Base-by-base conservation (phyloP, 2,797 vertebrate species). In the Ciconia nigra region DNA sequence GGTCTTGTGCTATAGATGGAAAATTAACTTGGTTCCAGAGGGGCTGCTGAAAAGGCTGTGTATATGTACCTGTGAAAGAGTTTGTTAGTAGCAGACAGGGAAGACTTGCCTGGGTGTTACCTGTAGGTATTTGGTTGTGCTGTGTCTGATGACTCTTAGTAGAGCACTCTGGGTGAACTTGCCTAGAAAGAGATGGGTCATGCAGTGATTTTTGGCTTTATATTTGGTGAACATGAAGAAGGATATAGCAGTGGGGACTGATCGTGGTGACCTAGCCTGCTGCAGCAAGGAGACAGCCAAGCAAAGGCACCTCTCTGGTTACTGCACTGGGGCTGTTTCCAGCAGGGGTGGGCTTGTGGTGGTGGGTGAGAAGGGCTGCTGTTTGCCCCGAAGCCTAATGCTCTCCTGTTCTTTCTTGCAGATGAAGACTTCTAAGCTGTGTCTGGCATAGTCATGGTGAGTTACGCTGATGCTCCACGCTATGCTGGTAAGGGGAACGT, bases 371-470 rank as follows among this genome's bases (percentile, higher is more conserved):
- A 4, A 2, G 5, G 7, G 3, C 5, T 39, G 42, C 24, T 10
- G 1, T 35, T 74, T 70, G 11, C 13, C 28, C 17, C 22, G 1
- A n/a, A 3, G 4, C 14, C 18, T 96, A 28, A 96, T 0, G 0
- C 42, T 52, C 42, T 73, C 3, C 25, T 15, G 24, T 95, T 94
- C 81, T 89, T 90, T 49, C 72, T 82, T 42, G 46, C 87, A 98
- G 98, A 98, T 2, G 61, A 49, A 35, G 82, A 96, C 26, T 96
- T 96, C 58, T 98, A 82, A 97, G 8, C 76, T 22, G 33, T 8
- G 29, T 31, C 52, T 42, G 17, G 15, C 28, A 55, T 22, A 7
- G 35, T n/a, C 14, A 9, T 7, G 96, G 98, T 98, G 69, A 74
- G 97, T 96, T 87, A 74, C 0, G 2, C 8, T 4, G 5, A 2